Evolutionary conservation across 2,113 vertebrate species (phyloP), one percentile per base, ranked within the genome.

Genomic region (Agelaius phoeniceus): DNA sequence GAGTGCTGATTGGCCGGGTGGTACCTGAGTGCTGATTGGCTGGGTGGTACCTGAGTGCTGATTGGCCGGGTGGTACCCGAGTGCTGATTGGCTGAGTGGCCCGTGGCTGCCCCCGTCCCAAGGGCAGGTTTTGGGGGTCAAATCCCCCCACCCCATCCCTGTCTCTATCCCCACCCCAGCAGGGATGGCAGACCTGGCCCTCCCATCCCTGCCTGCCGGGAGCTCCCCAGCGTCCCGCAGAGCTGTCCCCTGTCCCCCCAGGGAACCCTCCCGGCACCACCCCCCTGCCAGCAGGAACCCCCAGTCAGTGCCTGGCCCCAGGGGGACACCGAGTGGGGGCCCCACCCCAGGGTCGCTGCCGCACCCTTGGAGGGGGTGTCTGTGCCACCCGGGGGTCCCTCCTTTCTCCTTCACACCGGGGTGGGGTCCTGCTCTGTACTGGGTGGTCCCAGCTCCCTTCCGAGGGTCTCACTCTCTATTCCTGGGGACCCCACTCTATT

Each of bases 1-100:
- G 62, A 69, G 5, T 7, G 13, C n/a, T 35, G 46, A 69, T 49
- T 68, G 33, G 66, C 2, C 1, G 4, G 11, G 6, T 76, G 44
- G 18, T 31, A 20, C 21, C 7, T 0, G 6, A 18, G n/a, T 2
- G 24, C 13, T 33, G 33, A 58, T 15, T 58, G 57, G 57, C 4
- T 16, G 9, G 9, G 1, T 57, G 33, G 22, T 4, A 27, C 10
- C 15, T 0, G 2, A 23, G 7, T 15, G 14, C 27, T 52, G 35
- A 71, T 39, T 71, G 48, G 67, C 0, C 3, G 4, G 7, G 3
- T 78, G 48, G 15, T n/a, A 18, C 30, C 6, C 0, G 8, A 28
- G 21, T 39, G 44, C 35, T 62, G 24, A 67, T 86, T 59, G 72
- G 72, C 26, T 2, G 17, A 6, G 24, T 11, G 6, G 9, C 6